phyloP scores from a whole-genome alignment of 2,797 vertebrate species.

The Oryzias dopingdopingensis region DNA sequence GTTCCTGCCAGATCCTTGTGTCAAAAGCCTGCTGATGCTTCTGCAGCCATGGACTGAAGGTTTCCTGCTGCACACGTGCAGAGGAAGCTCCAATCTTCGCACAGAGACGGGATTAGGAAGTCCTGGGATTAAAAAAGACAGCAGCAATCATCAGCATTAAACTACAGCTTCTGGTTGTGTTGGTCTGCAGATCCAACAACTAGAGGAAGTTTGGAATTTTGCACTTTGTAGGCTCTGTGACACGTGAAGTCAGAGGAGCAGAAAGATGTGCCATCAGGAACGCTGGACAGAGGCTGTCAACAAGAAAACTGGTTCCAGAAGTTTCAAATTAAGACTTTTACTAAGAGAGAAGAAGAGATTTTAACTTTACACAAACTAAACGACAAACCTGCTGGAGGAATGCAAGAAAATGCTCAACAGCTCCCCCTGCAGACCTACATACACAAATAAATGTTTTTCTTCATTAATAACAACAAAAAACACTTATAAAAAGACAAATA shows the following conservation, averaged over 20 bases:
- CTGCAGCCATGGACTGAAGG: slow-evolving; percentile 46
- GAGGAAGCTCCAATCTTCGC: slow-evolving; percentile 12
- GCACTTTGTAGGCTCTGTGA: slow-evolving; percentile 31
- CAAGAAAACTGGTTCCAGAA: not conserved
- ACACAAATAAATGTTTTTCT: too few relatives aligned
- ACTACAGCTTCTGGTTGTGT: slow-evolving; percentile 5
- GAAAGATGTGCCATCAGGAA: slow-evolving; percentile 37
- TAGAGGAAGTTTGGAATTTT: slow-evolving; percentile 30
- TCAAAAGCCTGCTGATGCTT: slow-evolving; percentile 53
- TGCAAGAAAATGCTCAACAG: too few relatives aligned
- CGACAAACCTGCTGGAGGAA: too few relatives aligned
- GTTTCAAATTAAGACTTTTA: too few relatives aligned
- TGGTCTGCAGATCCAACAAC: not conserved
- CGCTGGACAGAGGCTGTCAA: not conserved
- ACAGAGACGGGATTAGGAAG: not conserved
- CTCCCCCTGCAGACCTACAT: too few relatives aligned
- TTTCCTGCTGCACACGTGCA: slow-evolving; percentile 40
- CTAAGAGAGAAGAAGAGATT: too few relatives aligned
- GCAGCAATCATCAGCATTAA: not conserved
- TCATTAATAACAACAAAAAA: too few relatives aligned
- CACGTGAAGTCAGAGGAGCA: slow-evolving; percentile 12
- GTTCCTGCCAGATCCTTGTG: slow-evolving; percentile 35
- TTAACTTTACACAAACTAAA: too few relatives aligned
- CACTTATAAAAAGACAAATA: too few relatives aligned
- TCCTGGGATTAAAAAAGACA: slow-evolving; percentile 6